Percentiles rank a stretch among this genome's conserved stretches.
These are phyloP conservation scores for Lumbricus terrestris DNA, from an alignment of 2,888 invertebrate species.

Conservation along the genomic window DNA sequence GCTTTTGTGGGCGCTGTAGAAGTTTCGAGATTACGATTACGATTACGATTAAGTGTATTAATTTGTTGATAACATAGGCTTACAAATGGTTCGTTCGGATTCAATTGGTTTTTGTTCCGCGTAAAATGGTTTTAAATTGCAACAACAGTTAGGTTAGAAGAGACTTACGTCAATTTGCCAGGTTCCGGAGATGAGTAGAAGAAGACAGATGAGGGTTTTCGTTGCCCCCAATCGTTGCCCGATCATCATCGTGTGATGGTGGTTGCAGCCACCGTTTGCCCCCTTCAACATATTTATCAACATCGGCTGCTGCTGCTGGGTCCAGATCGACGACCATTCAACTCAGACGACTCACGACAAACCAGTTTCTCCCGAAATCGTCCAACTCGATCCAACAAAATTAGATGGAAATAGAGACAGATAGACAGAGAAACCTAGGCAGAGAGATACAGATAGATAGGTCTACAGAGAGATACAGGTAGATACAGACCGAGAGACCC, in stretches of 20 bases:
- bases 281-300: neutral
- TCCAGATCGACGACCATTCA: neutral
- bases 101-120: too few species aligned
- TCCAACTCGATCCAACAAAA: neutral
- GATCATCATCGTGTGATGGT: neutral
- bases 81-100: too few species aligned
- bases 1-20: too few species aligned
- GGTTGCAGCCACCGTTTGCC: neutral
- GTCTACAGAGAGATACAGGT: too few species aligned
- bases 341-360: neutral
- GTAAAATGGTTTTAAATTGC: too few species aligned
- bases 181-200: neutral
- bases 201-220: neutral
- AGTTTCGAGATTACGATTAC: too few species aligned
- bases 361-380: neutral
- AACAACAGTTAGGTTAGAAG: neutral
- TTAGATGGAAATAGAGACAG: neutral
- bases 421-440: neutral
- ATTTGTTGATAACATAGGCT: too few species aligned
- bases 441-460: too few species aligned
- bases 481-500: neutral
- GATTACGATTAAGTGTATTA: too few species aligned
- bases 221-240: neutral
- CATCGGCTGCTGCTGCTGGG: too few species aligned
- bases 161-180: conserved; percentile 9